phyloP scores from a whole-genome alignment of 2,113 vertebrate genomes.

The Shinisaurus crocodilurus region DNA sequence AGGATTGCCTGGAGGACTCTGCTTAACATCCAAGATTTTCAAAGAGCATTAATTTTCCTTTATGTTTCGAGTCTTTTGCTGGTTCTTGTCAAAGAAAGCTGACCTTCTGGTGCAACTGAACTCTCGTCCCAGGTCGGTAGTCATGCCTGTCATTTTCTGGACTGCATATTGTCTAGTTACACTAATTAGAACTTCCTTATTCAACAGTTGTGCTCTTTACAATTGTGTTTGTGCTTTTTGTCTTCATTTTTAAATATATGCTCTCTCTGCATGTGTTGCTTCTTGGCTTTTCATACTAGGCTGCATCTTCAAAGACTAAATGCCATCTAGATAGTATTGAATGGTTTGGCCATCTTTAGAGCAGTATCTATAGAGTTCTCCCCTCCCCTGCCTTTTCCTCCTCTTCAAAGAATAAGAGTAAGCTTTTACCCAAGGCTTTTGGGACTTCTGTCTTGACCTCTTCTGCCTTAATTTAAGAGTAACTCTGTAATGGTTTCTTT shows the following conservation, averaged over 20 bases:
- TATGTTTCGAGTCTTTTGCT: slow-evolving; percentile 23
- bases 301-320: neutral
- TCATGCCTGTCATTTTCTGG: slow-evolving; percentile 1
- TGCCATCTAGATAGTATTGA: neutral
- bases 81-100: slow-evolving; percentile 35
- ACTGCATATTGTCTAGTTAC: slow-evolving; percentile 14
- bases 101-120: neutral
- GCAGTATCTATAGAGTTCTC: neutral
- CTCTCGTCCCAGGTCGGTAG: slow-evolving; percentile 21
- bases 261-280: neutral
- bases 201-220: slow-evolving; percentile 24
- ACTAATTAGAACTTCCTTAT: slow-evolving; percentile 15
- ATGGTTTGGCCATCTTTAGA: neutral
- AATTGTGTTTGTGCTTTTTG: neutral
- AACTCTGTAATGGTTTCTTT: neutral
- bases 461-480: neutral
- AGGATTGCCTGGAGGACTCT: neutral
- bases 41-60: neutral
- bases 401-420: neutral
- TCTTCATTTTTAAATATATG: neutral
- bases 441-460: neutral
- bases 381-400: no score
- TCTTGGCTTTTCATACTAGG: neutral
- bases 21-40: slow-evolving; percentile 20
- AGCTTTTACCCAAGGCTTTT: neutral